A percentile compares a stretch with the other conserved stretches of the same genome.
Evolutionary conservation across 2,113 vertebrate genomes (phyloP).

Genomic region (Scatophagus argus): DNA sequence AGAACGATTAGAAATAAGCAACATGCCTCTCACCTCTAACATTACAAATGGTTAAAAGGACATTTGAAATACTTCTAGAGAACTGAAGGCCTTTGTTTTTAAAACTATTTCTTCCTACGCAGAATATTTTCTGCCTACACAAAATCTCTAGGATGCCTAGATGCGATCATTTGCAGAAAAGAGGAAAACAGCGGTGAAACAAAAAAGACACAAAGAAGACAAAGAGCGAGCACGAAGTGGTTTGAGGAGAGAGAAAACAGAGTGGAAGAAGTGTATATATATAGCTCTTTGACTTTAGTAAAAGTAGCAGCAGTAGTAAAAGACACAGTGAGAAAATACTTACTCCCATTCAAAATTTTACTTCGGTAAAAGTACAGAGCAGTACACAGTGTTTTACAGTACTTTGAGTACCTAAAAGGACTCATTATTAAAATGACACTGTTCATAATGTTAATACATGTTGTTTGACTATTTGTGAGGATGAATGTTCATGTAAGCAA

Average conservation of each 20-base stretch:
- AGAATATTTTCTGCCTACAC: conserved; percentile 47
- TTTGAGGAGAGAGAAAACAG: conserved; percentile 6
- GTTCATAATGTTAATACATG: too few relatives aligned
- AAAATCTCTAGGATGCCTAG: conserved; percentile 34
- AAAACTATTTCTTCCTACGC: conserved; percentile 34
- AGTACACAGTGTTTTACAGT: too few relatives aligned
- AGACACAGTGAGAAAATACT: too few relatives aligned
- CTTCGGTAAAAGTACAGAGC: too few relatives aligned
- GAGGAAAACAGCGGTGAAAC: conserved; percentile 10
- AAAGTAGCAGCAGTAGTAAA: too few relatives aligned
- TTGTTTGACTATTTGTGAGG: not conserved
- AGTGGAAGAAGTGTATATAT: not conserved
- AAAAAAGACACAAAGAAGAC: conserved; percentile 36
- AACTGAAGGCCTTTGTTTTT: conserved; percentile 25
- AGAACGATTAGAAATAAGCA: conserved; percentile 2
- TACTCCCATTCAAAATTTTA: too few relatives aligned
- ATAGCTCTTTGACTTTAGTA: too few relatives aligned
- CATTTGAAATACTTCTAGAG: conserved; percentile 13
- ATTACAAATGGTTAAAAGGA: conserved; percentile 23
- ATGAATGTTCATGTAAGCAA: not conserved
- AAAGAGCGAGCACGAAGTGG: conserved; percentile 13
- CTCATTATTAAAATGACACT: too few relatives aligned
- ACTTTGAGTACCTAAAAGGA: too few relatives aligned
- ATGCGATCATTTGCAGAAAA: conserved; percentile 29
- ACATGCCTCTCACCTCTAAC: not conserved